These are phyloP conservation scores for Pseudoatta argentina DNA, from an alignment of 1,140 invertebrate genomes.

Conservation along the genomic window DNA sequence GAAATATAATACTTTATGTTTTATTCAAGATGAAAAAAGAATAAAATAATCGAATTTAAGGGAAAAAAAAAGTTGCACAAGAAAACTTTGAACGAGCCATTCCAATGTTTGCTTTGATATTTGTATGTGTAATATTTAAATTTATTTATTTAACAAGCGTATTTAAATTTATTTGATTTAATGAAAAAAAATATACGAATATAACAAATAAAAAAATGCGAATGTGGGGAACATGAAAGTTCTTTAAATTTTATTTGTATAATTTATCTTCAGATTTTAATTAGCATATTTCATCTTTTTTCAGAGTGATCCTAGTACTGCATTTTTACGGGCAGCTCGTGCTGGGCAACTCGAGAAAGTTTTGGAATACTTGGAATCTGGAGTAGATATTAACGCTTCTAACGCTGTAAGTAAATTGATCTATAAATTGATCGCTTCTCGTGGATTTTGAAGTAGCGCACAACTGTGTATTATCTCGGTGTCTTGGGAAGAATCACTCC, in stretches of 20 bases:
- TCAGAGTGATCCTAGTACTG: slow-evolving; percentile 93
- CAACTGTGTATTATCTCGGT: not conserved
- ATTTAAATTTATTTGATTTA: slow-evolving; percentile 28
- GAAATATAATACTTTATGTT: not conserved
- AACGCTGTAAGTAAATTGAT: slow-evolving; percentile 97
- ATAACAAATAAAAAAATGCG: not conserved
- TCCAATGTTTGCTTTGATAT: not conserved
- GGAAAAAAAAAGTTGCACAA: slow-evolving; percentile 10
- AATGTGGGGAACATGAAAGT: not conserved
- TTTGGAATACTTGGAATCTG: slow-evolving; percentile 96
- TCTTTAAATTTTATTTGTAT: not conserved
- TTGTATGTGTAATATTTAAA: not conserved
- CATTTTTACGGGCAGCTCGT: slow-evolving; percentile 96
- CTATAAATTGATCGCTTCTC: not conserved
- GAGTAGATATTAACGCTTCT: slow-evolving; percentile 98
- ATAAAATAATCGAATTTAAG: not conserved
- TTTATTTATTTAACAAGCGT: slow-evolving; percentile 11
- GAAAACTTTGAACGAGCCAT: not conserved
- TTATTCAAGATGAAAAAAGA: not conserved
- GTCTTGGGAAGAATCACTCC: not conserved
- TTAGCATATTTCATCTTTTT: slow-evolving; percentile 81
- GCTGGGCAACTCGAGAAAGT: slow-evolving; percentile 98
- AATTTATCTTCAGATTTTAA: not conserved
- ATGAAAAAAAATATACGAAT: not conserved
- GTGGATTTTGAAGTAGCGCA: not conserved